Base-by-base conservation (phyloP, 2,113 vertebrate species). In the Sigmodon hispidus region DNA sequence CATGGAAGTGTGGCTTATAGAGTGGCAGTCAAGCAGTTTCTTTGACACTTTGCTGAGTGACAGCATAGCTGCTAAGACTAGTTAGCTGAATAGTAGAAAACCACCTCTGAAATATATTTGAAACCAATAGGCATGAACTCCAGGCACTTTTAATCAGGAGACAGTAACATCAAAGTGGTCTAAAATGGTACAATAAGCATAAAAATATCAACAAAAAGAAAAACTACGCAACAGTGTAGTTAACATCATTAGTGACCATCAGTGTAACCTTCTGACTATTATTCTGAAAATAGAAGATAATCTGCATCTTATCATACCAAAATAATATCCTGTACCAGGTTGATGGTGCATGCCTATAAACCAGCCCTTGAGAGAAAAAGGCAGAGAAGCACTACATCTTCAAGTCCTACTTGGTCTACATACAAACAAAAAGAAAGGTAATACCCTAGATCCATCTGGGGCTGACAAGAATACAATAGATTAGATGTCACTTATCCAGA, bases 281-380 rank as follows among this genome's bases (percentile, higher is more conserved):
- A 61, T 83, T 97, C 55, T 93, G 36, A 90, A 93, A 79, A 93
- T n/a, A 52, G 48, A 84, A 92, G 45, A 12, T 43, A 65, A 10
- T 59, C 45, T 48, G 34, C 48, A 88, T 45, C 15, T 69, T 43
- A 63, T 40, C 59, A 87, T 77, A 29, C n/a, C 36, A 75, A 87
- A 34, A 67, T 93, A 63, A 26, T 72, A 40, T 36, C 63, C 12
- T 52, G 84, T 52, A 52, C 63, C 45, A 69, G 84, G 21, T n/a
- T 52, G 11, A 43, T 86, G 48, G 84, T 15, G 3, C 61, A 15
- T 52, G 21, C 34, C 65, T 50, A 24, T 26, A 52, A n/a, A n/a
- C 65, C 7, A 5, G 45, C 63, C 36, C 45, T 87, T 69, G 34
- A 36, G 45, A 67, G 40, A 31, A 61, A 86, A 50, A 65, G 83